Evolutionary conservation across 2,797 vertebrate species (phyloP).

Genomic region (Clarias pachynema): DNA sequence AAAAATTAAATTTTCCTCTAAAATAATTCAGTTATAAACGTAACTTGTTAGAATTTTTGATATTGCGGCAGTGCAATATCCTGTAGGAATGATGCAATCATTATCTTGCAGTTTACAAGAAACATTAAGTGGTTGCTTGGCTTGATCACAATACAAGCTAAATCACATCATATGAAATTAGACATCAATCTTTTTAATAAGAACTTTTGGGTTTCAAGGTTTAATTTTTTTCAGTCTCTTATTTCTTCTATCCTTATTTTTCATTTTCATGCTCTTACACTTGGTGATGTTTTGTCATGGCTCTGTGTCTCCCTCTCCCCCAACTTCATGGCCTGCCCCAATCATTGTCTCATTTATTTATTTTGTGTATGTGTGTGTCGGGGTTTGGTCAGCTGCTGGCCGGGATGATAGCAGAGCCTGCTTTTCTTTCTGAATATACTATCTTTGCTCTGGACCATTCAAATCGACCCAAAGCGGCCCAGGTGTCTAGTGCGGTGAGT

Average conservation of each 20-base stretch:
- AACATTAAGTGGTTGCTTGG: background rate
- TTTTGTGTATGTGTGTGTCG: slow-evolving; percentile 57
- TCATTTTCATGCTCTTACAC: slow-evolving; percentile 60
- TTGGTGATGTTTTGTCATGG: slow-evolving; percentile 84
- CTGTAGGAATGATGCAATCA: background rate
- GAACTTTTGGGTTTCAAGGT: background rate
- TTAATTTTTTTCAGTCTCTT: slow-evolving; percentile 37
- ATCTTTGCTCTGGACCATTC: slow-evolving; percentile 99
- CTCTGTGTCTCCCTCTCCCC: slow-evolving; percentile 85
- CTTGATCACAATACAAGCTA: background rate
- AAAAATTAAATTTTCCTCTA: too few species aligned
- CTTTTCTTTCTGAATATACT: slow-evolving; percentile 99
- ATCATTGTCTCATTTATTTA: slow-evolving; percentile 67
- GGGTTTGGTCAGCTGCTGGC: slow-evolving; percentile 89
- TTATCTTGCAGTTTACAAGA: background rate
- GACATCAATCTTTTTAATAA: background rate
- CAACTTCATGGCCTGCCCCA: slow-evolving; percentile 64
- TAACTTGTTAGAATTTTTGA: too few species aligned
- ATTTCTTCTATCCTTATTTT: slow-evolving; percentile 46
- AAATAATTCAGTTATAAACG: too few species aligned
- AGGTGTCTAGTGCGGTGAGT: slow-evolving; percentile 98
- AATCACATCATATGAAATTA: background rate
- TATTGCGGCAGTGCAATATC: background rate
- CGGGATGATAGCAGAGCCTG: slow-evolving; percentile 99
- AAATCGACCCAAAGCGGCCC: slow-evolving; percentile 89